Base-by-base conservation (phyloP, 2,888 invertebrate species). In the Pollenia labialis region DNA sequence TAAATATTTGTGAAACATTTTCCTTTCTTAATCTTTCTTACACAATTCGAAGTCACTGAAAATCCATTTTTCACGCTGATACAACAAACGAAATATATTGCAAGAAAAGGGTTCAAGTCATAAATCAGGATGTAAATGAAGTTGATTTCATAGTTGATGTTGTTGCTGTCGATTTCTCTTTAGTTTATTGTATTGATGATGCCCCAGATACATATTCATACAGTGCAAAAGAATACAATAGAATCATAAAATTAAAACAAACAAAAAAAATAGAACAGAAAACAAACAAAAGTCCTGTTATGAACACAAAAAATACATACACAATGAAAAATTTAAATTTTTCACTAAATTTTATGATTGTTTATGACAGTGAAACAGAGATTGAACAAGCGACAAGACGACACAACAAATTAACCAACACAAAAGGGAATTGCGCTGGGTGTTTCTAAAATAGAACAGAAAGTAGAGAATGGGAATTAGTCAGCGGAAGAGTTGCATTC, bases 51-150 rank as follows among this genome's bases (percentile, higher is more conserved):
- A 50, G 48, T 46, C 23, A 64, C 48, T 46, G 16, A 16, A 68
- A 87, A 81, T 81, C 44, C 76, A 81, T 83, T 81, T 76, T 83
- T 84, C 77, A 84, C 77, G 87, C 81, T 77, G 62, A 74, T 74
- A 64, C 69, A 71, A 52, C 16, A 32, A 72, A 40, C 32, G 2
- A n/a, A 46, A 32, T 64, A 10, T 18, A 12, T 68, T 56, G 50
- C 10, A 18, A 48, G 46, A 72, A 88, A 87, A 85, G 79, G 88
- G 88, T 81, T 87, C 48, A 62, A 11, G 74, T 81, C 91, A 91
- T 91, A 91, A 91, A 91, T 91, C 91, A 91, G 90, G 90, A 89
- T 89, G 88, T 74, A 54, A 16, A 66, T 32, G n/a, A 42, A n/a
- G 12, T 16, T 14, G 44, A 4, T 46, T 40, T 11, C n/a, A 12